These are phyloP conservation scores for Microcebus ravelobensis DNA, from an alignment of 2,113 vertebrate species.

Conservation along the genomic window DNA sequence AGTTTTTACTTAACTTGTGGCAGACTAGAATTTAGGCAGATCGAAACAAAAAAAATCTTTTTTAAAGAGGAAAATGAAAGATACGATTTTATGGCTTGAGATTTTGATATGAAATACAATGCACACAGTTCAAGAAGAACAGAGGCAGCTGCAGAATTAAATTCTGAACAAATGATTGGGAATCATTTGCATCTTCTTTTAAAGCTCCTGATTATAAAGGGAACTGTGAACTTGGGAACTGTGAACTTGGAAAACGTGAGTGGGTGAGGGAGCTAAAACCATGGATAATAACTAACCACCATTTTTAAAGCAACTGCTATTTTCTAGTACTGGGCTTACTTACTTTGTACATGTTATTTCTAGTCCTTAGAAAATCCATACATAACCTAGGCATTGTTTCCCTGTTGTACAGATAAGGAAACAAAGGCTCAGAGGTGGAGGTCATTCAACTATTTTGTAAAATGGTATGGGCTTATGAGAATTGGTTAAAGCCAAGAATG, in stretches of 20 bases:
- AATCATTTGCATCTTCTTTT: neutral
- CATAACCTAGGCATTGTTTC: neutral
- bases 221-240: neutral
- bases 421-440: neutral
- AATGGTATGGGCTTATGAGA: neutral
- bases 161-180: neutral
- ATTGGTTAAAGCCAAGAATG: neutral
- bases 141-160: neutral
- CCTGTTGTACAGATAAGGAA: neutral
- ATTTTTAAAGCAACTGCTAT: neutral
- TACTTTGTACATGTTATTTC: neutral
- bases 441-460: neutral
- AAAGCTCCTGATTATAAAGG: neutral
- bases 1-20: neutral
- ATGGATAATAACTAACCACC: neutral
- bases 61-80: neutral
- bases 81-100: neutral
- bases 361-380: neutral
- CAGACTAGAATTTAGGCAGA: neutral
- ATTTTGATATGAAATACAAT: neutral
- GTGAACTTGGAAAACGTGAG: neutral
- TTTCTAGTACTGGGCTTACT: neutral
- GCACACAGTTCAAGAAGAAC: neutral
- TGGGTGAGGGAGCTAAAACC: neutral
- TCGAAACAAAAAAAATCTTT: neutral